These are phyloP conservation scores for Ranitomeya imitator DNA, from an alignment of 2,113 vertebrate species.

Conservation along the genomic window DNA sequence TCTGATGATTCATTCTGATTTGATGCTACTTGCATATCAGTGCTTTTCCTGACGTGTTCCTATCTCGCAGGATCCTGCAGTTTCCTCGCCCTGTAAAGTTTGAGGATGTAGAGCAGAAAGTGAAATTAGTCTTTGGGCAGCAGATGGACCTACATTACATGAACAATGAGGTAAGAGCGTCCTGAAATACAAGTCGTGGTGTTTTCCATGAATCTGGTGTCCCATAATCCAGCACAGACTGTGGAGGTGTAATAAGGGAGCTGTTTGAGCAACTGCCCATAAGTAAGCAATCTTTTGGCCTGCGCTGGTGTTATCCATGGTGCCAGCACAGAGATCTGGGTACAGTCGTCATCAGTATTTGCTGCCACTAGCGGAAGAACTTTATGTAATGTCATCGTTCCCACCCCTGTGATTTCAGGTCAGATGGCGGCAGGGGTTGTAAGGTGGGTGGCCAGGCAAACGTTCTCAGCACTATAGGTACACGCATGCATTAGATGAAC, in stretches of 20 bases:
- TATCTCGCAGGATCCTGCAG: constrained; percentile 86
- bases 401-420: too few species aligned
- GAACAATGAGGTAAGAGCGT: constrained; percentile 91
- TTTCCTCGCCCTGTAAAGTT: constrained; percentile 90
- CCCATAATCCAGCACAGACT: neutral
- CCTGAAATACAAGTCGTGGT: neutral
- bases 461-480: too few species aligned
- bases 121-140: constrained; percentile 94
- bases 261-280: too few species aligned
- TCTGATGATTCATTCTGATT: neutral
- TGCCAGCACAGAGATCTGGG: too few species aligned
- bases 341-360: too few species aligned
- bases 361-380: too few species aligned
- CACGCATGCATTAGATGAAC: too few species aligned
- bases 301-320: too few species aligned
- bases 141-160: constrained; percentile 97
- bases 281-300: too few species aligned
- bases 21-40: neutral
- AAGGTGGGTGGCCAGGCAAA: too few species aligned
- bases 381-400: too few species aligned
- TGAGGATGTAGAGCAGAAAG: constrained; percentile 89
- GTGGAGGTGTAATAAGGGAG: neutral
- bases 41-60: neutral
- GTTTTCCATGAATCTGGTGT: neutral
- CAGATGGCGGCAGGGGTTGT: too few species aligned